These are phyloP conservation scores for Onychostoma macrolepis DNA, from an alignment of 2,113 vertebrate species.

Conservation along the genomic window DNA sequence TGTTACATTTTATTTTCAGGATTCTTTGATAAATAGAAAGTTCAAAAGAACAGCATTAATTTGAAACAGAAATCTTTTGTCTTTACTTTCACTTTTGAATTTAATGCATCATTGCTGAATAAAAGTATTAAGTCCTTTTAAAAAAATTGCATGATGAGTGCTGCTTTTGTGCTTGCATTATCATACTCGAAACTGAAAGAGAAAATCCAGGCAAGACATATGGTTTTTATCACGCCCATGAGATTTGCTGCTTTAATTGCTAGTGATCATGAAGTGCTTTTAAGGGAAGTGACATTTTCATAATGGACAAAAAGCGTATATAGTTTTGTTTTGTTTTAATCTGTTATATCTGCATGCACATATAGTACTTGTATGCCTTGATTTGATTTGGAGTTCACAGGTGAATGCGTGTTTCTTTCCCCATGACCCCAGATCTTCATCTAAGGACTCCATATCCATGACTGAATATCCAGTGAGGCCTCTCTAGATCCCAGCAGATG, in stretches of 20 bases:
- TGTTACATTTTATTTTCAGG: background rate
- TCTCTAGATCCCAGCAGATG: conserved; percentile 64
- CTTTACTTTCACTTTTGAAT: too few relatives aligned
- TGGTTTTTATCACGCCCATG: background rate
- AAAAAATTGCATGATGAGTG: too few relatives aligned
- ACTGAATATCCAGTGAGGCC: conserved; percentile 54
- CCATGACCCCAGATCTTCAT: conserved; percentile 4
- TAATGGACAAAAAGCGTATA: background rate
- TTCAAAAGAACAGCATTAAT: too few relatives aligned
- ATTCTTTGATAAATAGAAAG: background rate
- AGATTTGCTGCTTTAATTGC: too few relatives aligned
- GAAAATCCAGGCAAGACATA: too few relatives aligned
- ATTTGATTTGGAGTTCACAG: background rate
- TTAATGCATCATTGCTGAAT: too few relatives aligned
- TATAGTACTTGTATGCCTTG: background rate
- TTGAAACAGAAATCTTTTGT: too few relatives aligned
- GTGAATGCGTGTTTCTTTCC: background rate
- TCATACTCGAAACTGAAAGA: background rate
- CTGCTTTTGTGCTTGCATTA: too few relatives aligned
- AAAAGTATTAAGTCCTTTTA: too few relatives aligned
- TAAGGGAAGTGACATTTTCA: background rate
- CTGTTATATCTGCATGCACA: background rate
- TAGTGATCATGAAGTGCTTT: background rate
- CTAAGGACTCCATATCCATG: background rate
- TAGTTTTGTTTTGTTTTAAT: too few relatives aligned